A percentile compares a stretch with the other conserved stretches of the same genome.
phyloP scores from a whole-genome alignment of 1,140 invertebrate species.

The Cotesia glomerata region DNA sequence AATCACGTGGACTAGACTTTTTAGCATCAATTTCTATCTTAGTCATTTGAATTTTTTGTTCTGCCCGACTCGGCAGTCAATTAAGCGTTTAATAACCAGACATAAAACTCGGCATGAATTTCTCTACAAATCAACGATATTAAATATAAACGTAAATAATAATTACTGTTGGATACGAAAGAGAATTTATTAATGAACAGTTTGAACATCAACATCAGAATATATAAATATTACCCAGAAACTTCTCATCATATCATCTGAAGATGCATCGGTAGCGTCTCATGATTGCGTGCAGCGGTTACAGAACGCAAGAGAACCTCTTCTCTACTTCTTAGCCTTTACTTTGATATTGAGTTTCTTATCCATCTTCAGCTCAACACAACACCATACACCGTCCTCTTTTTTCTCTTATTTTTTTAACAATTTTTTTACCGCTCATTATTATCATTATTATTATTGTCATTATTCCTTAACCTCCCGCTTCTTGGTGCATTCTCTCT shows the following conservation, averaged over 20 bases:
- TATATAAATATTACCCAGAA: not conserved
- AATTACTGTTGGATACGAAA: too few species aligned
- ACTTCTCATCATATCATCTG: not conserved
- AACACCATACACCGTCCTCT: slow-evolving; percentile 24
- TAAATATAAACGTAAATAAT: too few species aligned
- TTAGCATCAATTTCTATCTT: too few species aligned
- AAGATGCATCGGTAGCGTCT: not conserved
- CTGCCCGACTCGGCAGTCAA: too few species aligned
- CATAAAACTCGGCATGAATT: too few species aligned
- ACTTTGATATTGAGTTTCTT: slow-evolving; percentile 41
- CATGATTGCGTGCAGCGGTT: slow-evolving; percentile 47
- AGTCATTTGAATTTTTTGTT: too few species aligned
- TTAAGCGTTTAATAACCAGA: too few species aligned
- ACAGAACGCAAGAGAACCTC: slow-evolving; percentile 44
- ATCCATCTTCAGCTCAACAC: slow-evolving; percentile 39
- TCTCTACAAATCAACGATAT: too few species aligned
- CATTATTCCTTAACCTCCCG: not conserved
- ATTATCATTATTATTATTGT: slow-evolving; percentile 14
- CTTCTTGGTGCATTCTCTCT: slow-evolving; percentile 25
- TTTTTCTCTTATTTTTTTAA: slow-evolving; percentile 10
- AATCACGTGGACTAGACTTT: too few species aligned
- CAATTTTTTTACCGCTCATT: slow-evolving; percentile 12
- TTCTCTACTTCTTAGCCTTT: too few species aligned
- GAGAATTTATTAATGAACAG: too few species aligned
- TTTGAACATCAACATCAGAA: too few species aligned